Conservation (phyloP, 2,113 vertebrate species). For the Archocentrus centrarchus region DNA sequence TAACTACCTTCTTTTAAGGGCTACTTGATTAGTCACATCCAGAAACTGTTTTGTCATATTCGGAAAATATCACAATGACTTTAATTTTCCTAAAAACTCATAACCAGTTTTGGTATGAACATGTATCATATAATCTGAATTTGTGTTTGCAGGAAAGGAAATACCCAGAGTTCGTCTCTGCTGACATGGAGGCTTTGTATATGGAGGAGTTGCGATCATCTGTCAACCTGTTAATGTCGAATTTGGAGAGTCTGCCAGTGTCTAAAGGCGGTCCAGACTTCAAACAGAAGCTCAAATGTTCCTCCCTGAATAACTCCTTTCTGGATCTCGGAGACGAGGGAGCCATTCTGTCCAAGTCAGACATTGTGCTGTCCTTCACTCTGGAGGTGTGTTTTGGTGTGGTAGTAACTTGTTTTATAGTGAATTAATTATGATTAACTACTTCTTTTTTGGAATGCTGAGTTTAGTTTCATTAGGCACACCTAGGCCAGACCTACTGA, state of each 20-base stretch:
- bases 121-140: neutral
- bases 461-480: too few relatives aligned
- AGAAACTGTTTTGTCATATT: neutral
- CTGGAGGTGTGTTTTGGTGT: conserved; percentile 86
- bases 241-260: conserved; percentile 97
- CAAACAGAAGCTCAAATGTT: conserved; percentile 95
- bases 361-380: conserved; percentile 93
- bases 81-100: neutral
- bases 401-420: neutral
- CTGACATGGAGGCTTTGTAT: conserved; percentile 93
- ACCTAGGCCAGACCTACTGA: too few relatives aligned
- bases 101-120: neutral
- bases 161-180: conserved; percentile 86
- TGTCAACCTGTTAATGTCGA: conserved; percentile 95
- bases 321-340: conserved; percentile 95
- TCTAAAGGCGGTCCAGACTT: conserved; percentile 94
- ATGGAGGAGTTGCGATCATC: conserved; percentile 94
- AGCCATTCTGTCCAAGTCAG: conserved; percentile 92
- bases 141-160: conserved; percentile 85
- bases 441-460: too few relatives aligned
- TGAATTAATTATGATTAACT: too few relatives aligned
- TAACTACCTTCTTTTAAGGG: neutral
- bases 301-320: conserved; percentile 91
- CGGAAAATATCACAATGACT: neutral
- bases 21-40: neutral